Percentiles rank a stretch among this genome's conserved stretches.
These are phyloP conservation scores for Amphimallon solstitiale DNA, from an alignment of 2,888 invertebrate genomes.

Conservation along the genomic window DNA sequence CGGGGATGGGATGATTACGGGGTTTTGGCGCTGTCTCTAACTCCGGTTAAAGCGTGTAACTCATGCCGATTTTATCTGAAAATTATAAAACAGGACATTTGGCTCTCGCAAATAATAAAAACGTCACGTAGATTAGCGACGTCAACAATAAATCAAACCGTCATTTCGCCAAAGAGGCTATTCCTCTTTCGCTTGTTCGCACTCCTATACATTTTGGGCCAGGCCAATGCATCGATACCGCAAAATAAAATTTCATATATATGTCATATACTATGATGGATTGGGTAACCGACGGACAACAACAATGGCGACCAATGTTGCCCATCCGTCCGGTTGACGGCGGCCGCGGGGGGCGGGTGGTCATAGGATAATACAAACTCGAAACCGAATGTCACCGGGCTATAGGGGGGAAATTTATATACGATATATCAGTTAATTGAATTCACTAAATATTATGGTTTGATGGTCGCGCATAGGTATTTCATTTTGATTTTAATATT, in stretches of 20 bases:
- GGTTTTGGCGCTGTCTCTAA: conserved; percentile 23
- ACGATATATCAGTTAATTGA: conserved; percentile 60
- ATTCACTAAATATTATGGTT: conserved; percentile 58
- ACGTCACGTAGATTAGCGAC: conserved; percentile 65
- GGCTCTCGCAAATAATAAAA: conserved; percentile 63
- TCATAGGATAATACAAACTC: not conserved
- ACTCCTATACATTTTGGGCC: conserved; percentile 41
- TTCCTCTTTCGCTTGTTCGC: conserved; percentile 43
- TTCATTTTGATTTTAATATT: conserved; percentile 57
- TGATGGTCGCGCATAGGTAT: conserved; percentile 54
- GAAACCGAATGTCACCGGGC: conserved; percentile 52
- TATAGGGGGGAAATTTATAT: conserved; percentile 58
- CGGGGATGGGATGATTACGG: conserved; percentile 42
- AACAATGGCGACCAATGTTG: conserved; percentile 55
- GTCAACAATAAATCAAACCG: conserved; percentile 65
- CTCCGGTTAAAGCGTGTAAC: conserved; percentile 54
- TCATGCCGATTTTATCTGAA: conserved; percentile 62
- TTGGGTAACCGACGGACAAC: conserved; percentile 57
- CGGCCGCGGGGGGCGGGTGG: not conserved
- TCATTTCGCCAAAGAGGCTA: conserved; percentile 60
- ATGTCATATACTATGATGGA: conserved; percentile 61
- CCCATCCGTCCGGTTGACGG: conserved; percentile 2
- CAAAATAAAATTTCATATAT: conserved; percentile 62
- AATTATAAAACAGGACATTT: conserved; percentile 63
- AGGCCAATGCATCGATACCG: conserved; percentile 60